Conservation (phyloP, 2,888 invertebrate genomes). For the Nomada goodeniana region DNA sequence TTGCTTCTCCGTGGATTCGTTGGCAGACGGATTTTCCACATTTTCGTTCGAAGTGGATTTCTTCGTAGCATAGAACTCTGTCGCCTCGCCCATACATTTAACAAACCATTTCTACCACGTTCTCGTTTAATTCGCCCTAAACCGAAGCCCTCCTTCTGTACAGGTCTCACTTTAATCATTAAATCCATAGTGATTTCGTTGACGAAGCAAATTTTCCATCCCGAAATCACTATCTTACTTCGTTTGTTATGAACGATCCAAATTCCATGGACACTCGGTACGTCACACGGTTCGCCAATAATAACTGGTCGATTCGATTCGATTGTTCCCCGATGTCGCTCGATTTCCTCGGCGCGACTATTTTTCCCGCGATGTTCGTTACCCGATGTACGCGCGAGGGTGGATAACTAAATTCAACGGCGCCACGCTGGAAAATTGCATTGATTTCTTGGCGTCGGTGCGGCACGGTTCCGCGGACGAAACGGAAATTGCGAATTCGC, state of each 20-base stretch:
- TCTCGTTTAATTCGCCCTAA: background rate
- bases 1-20: no score
- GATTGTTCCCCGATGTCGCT: slow-evolving; percentile 8
- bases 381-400: background rate
- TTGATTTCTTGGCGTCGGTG: background rate
- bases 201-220: no score
- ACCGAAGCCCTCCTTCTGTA: background rate
- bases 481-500: slow-evolving; percentile 2
- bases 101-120: background rate
- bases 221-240: background rate
- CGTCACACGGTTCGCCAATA: background rate
- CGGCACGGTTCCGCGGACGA: background rate
- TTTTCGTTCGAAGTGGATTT: background rate
- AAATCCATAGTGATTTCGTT: no score
- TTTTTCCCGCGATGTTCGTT: background rate
- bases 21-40: background rate
- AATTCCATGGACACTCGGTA: slow-evolving; percentile 12
- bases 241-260: background rate
- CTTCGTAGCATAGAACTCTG: background rate
- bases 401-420: background rate
- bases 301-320: background rate
- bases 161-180: no score
- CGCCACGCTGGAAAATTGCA: slow-evolving; percentile 18
- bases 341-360: slow-evolving; percentile 9
- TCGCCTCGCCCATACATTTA: background rate